Conservation (phyloP, 2,797 vertebrate species). For the Enteromius fasciolatus region DNA sequence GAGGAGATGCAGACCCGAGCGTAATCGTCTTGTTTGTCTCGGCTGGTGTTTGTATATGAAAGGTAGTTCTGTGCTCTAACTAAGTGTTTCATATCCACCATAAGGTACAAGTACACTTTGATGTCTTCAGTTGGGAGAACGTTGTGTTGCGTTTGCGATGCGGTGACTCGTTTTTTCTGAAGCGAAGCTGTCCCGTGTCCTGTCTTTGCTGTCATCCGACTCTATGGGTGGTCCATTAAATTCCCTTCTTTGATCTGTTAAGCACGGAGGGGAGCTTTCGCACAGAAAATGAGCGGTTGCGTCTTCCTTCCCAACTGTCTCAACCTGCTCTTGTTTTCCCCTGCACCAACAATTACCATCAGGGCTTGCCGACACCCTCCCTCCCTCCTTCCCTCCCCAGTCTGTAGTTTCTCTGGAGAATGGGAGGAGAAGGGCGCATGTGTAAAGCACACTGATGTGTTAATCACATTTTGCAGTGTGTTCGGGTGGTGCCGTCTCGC, state of each 20-base stretch:
- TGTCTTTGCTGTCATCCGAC: constrained; percentile 21
- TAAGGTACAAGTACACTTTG: constrained; percentile 45
- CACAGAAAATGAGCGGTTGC: constrained; percentile 54
- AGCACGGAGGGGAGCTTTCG: constrained; percentile 45
- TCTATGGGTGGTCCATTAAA: constrained; percentile 44
- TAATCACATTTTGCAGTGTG: constrained; percentile 50
- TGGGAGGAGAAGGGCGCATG: constrained; percentile 32
- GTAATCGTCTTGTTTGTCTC: constrained; percentile 50
- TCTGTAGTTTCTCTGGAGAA: constrained; percentile 28
- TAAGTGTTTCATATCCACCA: constrained; percentile 43
- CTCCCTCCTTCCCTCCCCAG: constrained; percentile 16
- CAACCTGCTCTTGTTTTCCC: constrained; percentile 57
- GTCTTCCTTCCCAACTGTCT: constrained; percentile 46
- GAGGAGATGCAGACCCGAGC: constrained; percentile 43
- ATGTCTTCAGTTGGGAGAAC: constrained; percentile 34
- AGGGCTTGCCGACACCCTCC: constrained; percentile 43
- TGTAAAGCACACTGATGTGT: constrained; percentile 50
- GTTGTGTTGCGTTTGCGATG: constrained; percentile 12
- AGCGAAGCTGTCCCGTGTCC: constrained; percentile 36
- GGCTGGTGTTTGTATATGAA: constrained; percentile 46
- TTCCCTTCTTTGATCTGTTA: constrained; percentile 50
- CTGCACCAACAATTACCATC: constrained; percentile 54
- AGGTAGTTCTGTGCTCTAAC: constrained; percentile 43
- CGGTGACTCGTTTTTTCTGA: constrained; percentile 22
- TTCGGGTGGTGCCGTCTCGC: constrained; percentile 27